Percentiles rank a stretch among this genome's conserved stretches.
phyloP scores from a whole-genome alignment of 2,113 vertebrate species.

The Myxocyprinus asiaticus region DNA sequence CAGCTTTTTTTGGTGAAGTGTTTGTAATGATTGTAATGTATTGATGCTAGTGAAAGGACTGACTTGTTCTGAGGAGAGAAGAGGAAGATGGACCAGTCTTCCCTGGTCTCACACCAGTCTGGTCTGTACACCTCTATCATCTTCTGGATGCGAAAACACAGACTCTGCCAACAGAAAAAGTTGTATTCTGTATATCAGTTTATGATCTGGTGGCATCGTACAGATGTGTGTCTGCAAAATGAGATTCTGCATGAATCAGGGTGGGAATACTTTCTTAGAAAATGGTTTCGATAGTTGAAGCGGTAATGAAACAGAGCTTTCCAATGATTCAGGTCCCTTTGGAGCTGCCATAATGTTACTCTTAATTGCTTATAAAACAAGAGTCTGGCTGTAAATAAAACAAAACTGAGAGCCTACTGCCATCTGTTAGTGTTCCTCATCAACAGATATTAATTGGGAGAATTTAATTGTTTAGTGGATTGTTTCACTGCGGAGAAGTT shows the following conservation, averaged over 20 bases:
- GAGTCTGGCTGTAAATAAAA: slow-evolving; percentile 45
- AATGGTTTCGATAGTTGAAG: neutral
- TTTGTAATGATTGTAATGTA: neutral
- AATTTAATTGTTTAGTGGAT: slow-evolving; percentile 7
- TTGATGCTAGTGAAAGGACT: slow-evolving; percentile 26
- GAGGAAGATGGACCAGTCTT: slow-evolving; percentile 93
- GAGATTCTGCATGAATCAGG: slow-evolving; percentile 11
- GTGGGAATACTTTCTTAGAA: neutral
- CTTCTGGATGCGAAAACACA: slow-evolving; percentile 94
- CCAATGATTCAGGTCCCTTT: slow-evolving; percentile 10
- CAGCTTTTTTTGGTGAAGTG: neutral
- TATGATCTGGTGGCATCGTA: neutral
- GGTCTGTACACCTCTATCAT: slow-evolving; percentile 98
- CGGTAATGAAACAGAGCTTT: slow-evolving; percentile 4
- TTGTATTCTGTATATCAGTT: neutral
- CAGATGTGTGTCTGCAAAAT: neutral
- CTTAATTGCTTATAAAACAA: slow-evolving; percentile 48
- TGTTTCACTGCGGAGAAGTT: neutral
- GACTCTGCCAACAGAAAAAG: slow-evolving; percentile 71
- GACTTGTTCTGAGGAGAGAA: slow-evolving; percentile 97
- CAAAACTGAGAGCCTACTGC: slow-evolving; percentile 2
- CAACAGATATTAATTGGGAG: slow-evolving; percentile 20
- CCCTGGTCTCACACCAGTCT: slow-evolving; percentile 90
- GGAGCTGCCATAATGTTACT: slow-evolving; percentile 23
- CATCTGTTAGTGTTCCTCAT: slow-evolving; percentile 38